These are phyloP conservation scores for Toxotes chatareus DNA, from an alignment of 2,113 vertebrate genomes.

Conservation along the genomic window DNA sequence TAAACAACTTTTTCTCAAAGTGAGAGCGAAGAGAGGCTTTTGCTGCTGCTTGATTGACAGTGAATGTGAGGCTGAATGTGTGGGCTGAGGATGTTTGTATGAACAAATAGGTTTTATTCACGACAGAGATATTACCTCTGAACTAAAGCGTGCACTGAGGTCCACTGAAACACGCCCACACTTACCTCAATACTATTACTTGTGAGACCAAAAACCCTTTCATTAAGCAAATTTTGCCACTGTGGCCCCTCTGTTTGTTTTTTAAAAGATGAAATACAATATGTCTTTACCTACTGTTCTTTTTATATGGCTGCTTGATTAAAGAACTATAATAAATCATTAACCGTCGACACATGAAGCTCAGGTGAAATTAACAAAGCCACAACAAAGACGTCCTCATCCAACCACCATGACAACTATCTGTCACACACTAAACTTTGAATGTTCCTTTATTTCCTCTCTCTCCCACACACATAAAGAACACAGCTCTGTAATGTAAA, in stretches of 20 bases:
- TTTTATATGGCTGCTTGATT: not conserved
- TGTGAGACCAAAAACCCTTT: not conserved
- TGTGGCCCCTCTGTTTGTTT: not conserved
- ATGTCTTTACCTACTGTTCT: not conserved
- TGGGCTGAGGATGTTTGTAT: not conserved
- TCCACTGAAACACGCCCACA: not conserved
- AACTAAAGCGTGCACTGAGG: not conserved
- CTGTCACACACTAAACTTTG: slow-evolving; percentile 9
- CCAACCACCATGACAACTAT: slow-evolving; percentile 15
- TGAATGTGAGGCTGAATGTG: not conserved
- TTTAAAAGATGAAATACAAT: not conserved
- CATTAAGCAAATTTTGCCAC: not conserved
- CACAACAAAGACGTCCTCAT: slow-evolving; percentile 13
- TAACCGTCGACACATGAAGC: not conserved
- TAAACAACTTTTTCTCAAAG: not conserved
- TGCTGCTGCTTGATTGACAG: slow-evolving; percentile 6
- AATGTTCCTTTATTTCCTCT: not conserved
- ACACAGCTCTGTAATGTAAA: slow-evolving; percentile 30
- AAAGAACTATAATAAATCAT: not conserved
- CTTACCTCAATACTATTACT: not conserved
- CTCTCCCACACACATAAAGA: slow-evolving; percentile 11
- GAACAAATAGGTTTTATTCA: not conserved
- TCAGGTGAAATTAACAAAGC: not conserved
- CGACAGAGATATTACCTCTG: not conserved
- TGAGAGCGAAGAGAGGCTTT: not conserved